These are phyloP conservation scores for Procavia capensis DNA, from an alignment of 2,113 vertebrate species.

Conservation along the genomic window DNA sequence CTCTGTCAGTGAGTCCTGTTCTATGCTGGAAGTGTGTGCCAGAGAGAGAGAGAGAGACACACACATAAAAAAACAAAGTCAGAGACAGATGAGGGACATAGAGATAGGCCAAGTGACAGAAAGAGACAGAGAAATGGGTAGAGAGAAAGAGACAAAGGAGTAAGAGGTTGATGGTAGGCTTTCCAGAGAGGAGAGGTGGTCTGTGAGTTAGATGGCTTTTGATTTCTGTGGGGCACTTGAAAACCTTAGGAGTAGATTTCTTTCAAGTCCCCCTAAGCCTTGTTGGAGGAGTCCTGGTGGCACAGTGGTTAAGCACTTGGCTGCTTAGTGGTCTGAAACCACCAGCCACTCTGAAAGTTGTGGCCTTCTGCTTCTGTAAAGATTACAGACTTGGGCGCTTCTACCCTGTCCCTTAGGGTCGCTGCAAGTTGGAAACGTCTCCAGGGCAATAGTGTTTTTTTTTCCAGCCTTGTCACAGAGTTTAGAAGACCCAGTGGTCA, in stretches of 20 bases:
- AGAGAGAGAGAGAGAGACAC: neutral
- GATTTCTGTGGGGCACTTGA: neutral
- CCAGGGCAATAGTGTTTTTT: neutral
- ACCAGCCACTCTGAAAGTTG: neutral
- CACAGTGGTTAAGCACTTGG: neutral
- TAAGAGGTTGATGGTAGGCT: neutral
- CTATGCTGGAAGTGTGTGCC: neutral
- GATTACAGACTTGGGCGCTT: neutral
- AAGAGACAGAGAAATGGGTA: too few species aligned
- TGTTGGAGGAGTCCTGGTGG: neutral
- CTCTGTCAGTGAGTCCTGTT: neutral
- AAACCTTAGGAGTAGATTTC: neutral
- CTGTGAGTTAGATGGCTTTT: neutral
- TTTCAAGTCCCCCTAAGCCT: neutral
- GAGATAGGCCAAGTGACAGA: neutral
- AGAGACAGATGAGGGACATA: too few species aligned
- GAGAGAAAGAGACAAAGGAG: too few species aligned
- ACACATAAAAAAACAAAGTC: too few species aligned
- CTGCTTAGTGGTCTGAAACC: neutral
- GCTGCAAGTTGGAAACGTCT: neutral
- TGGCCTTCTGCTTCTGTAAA: neutral
- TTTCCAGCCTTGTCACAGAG: neutral
- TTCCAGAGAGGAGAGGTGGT: neutral
- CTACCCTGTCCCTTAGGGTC: neutral
- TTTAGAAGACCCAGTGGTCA: neutral